Evolutionary conservation across 2,797 vertebrate genomes (phyloP).

Genomic region (Merluccius polli): DNA sequence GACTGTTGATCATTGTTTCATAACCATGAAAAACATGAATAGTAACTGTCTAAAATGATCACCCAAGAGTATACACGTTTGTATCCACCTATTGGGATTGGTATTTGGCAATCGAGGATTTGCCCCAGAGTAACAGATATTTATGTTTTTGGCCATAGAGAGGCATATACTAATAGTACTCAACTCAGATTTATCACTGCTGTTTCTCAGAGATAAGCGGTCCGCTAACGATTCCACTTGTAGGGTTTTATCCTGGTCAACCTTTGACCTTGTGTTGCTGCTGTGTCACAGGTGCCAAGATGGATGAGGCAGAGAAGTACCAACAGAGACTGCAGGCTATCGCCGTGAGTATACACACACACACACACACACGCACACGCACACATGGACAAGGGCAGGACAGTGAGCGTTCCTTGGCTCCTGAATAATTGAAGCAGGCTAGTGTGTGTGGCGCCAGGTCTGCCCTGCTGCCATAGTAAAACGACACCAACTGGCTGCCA

Average conservation of each 20-base stretch:
- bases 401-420: slow-evolving; percentile 36
- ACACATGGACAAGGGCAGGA: slow-evolving; percentile 19
- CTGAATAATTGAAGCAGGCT: slow-evolving; percentile 64
- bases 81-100: neutral
- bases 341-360: slow-evolving; percentile 60
- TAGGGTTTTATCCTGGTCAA: slow-evolving; percentile 32
- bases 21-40: neutral
- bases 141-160: neutral
- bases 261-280: slow-evolving; percentile 14
- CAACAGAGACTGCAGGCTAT: slow-evolving; percentile 75
- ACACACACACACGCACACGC: slow-evolving; percentile 16
- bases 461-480: slow-evolving; percentile 45
- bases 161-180: neutral
- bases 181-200: neutral
- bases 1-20: neutral
- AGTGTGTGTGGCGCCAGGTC: slow-evolving; percentile 38
- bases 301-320: slow-evolving; percentile 77
- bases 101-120: neutral
- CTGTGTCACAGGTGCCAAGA: slow-evolving; percentile 58
- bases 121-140: neutral
- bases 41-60: neutral
- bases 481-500: slow-evolving; percentile 53
- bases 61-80: neutral
- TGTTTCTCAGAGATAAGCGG: neutral
- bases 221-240: neutral